Conservation (phyloP, 2,797 vertebrate species). For the Epinephelus coioides region DNA sequence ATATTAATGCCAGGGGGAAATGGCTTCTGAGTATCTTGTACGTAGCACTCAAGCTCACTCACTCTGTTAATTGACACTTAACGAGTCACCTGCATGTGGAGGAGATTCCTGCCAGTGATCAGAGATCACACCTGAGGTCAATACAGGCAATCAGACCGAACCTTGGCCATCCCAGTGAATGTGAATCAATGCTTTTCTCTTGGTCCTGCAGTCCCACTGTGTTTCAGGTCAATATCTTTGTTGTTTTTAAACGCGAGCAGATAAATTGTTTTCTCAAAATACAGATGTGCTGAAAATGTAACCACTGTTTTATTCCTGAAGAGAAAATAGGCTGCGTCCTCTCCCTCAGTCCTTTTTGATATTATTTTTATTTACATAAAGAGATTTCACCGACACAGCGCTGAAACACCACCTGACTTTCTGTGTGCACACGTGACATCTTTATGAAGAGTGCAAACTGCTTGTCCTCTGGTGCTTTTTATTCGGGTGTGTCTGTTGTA, state of each 20-base stretch:
- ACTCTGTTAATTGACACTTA: too few species aligned
- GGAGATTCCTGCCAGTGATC: neutral
- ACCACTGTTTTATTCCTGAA: too few species aligned
- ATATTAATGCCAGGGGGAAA: neutral
- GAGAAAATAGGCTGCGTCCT: neutral
- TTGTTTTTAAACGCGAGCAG: neutral
- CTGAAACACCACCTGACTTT: too few species aligned
- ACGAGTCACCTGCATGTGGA: neutral
- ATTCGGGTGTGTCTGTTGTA: conserved; percentile 21
- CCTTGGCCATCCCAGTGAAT: too few species aligned
- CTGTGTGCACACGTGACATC: neutral
- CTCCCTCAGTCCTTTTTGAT: neutral
- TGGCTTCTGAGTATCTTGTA: too few species aligned
- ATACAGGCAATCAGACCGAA: neutral
- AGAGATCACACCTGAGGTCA: neutral
- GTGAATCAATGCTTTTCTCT: neutral
- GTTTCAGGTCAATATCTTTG: neutral
- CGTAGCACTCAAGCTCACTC: too few species aligned
- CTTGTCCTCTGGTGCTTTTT: conserved; percentile 29
- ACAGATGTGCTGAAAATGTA: too few species aligned
- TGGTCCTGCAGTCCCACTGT: neutral
- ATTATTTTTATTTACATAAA: neutral
- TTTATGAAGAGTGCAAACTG: neutral
- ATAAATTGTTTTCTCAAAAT: neutral
- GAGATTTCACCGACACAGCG: neutral